Evolutionary conservation across 2,888 invertebrate species (phyloP), one percentile per base, ranked within the genome.

Genomic region (Morpho helenor): DNA sequence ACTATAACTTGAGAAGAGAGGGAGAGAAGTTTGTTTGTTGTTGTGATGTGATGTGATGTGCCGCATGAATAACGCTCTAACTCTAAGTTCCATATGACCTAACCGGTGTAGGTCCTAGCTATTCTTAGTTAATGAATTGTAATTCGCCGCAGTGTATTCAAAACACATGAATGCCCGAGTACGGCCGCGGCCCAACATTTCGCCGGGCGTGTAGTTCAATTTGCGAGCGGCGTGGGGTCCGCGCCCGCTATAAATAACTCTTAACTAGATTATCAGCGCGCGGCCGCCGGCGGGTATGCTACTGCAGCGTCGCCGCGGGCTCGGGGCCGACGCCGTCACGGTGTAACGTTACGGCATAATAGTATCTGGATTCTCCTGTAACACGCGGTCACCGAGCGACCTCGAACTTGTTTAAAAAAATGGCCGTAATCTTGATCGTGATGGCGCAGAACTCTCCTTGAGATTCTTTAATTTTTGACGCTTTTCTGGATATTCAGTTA

Each of bases 191-290:
- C 42, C 1, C 42, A 51, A 42, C 41, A 52, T 60, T 59, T 56
- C 50, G 49, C 57, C 49, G 49, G 55, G 52, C 52, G 41, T 48
- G 57, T 55, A 48, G 61, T 52, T 58, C 62, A 62, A 62, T 59
- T 59, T 60, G 57, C 60, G 57, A 52, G 49, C 59, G 61, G 52
- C 46, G 60, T 58, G 65, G 63, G 58, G 59, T 59, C 55, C 45
- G 53, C 45, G 57, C 47, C 54, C 69, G 61, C 76, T 74, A 79
- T 84, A 82, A 82, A 84, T 84, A 82, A 75, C 80, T 83, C 79
- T n/a, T 80, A 80, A 82, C 80, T 79, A 84, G 84, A 84, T 84
- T 82, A 84, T 83, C 84, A 78, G 81, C 74, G 69, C 61, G 63
- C 61, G 68, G 68, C 63, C 62, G 68, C 67, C 52, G 42, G 41